Evolutionary conservation across 2,888 invertebrate genomes (phyloP), one percentile per base, ranked within the genome.

Genomic region (Dermolepida albohirtum): DNA sequence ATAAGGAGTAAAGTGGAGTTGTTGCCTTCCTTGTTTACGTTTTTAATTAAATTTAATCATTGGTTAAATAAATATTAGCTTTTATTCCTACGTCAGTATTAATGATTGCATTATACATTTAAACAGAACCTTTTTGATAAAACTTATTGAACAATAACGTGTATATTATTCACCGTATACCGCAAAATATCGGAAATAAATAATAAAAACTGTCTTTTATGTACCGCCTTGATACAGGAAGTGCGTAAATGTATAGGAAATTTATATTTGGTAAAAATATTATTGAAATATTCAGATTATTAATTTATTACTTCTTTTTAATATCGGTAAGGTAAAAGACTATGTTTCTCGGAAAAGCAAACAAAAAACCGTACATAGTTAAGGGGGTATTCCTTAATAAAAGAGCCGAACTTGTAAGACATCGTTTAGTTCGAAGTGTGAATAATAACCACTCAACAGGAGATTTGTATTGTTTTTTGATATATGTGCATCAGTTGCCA

Each of bases 401-500:
- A 54, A n/a, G 10, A 17, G 55, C 1, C 55, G 55, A 43, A 17
- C 57, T 44, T 14, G 7, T 57, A 17, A 22, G 11, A 43, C 16
- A 41, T 17, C 57, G 16, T 57, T 57, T 57, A 27, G 57, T 43
- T 27, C 14, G 14, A 44, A 14, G 43, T 8, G 40, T 57, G 57
- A 57, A 27, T 57, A 57, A 57, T 57, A 22, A 8, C 44, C 22
- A 27, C 8, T 27, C 14, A 57, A 27, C n/a, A 44, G 27, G 27
- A n/a, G 22, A 50, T 50, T 57, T 44, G 40, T 39, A 57, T 57
- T 43, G 57, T 22, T 57, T 57, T 57, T 57, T 57, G 57, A 27
- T 57, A 22, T 44, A 34, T 34, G 34, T 47, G 12, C 29, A 43
- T 43, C 54, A 55, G 54, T 41, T 57, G 57, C 27, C 43, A 12